These are phyloP conservation scores for Ferdinandea cuprea DNA, from an alignment of 2,888 invertebrate species.

Conservation along the genomic window DNA sequence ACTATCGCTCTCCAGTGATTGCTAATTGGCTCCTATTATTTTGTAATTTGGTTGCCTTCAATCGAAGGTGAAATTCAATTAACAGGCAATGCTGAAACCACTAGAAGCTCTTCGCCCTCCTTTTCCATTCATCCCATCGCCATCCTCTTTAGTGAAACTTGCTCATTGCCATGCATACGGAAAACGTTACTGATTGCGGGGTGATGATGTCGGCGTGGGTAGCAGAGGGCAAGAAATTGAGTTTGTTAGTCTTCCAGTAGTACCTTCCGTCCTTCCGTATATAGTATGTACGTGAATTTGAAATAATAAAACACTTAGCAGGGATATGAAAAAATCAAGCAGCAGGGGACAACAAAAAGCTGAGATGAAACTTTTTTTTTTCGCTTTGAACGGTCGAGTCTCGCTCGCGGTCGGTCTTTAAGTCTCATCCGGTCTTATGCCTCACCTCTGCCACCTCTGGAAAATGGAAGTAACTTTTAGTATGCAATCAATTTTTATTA, in stretches of 20 bases:
- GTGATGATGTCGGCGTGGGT: neutral
- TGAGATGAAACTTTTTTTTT: conserved; percentile 10
- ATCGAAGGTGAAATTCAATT: conserved; percentile 75
- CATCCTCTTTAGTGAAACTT: conserved; percentile 34
- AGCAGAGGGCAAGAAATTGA: conserved; percentile 48
- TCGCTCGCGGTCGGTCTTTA: conserved; percentile 49
- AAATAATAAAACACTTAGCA: conserved; percentile 73
- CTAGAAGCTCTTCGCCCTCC: conserved; percentile 24
- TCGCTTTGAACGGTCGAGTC: conserved; percentile 53
- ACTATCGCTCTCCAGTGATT: too few species aligned
- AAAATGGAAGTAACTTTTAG: conserved; percentile 66
- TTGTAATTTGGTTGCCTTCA: conserved; percentile 74
- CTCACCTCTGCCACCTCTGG: neutral
- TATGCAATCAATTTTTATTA: conserved; percentile 74
- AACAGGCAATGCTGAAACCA: conserved; percentile 69
- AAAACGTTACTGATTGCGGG: conserved; percentile 10
- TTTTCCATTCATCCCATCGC: neutral
- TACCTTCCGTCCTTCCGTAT: conserved; percentile 35
- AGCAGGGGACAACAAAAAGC: neutral
- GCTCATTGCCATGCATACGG: conserved; percentile 50
- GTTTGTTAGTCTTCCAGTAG: conserved; percentile 64
- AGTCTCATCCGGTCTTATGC: conserved; percentile 14
- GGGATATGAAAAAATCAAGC: conserved; percentile 57
- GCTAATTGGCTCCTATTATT: conserved; percentile 75
- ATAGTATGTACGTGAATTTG: conserved; percentile 65